Evolutionary conservation across 2,888 invertebrate species (phyloP), one percentile per base, ranked within the genome.

Genomic region (Ischnura elegans): DNA sequence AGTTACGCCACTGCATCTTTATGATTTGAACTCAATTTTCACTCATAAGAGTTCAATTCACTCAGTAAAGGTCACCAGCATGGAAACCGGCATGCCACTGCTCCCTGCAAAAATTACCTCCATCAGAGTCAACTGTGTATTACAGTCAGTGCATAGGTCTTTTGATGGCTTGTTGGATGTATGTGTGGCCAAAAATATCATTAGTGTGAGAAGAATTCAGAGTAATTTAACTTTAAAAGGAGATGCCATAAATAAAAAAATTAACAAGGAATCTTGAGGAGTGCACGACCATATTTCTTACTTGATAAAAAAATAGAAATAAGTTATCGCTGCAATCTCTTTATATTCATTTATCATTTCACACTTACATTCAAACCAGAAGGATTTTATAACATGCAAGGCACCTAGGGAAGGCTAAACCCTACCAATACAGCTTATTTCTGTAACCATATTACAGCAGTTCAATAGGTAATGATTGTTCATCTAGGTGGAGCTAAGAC

Each of bases 341-440:
- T 90, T 90, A 90, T 90, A 90, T 90, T 90, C 90, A 90, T 90
- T 61, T 90, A 61, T 90, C 90, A 90, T 61, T 90, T 90, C 93
- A 93, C 93, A 93, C 86, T 93, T 93, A 93, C 93, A 93, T 93
- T 93, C 93, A 93, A 93, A 93, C 93, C 93, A 86, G 93, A 93
- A 93, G 93, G 93, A 93, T 93, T 93, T 93, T 61, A 85, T 93
- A 87, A 93, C 93, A 93, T 93, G 93, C 93, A 93, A 93, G 93
- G 93, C 93, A 93, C 93, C 93, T 93, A 93, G 93, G 93, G 93
- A 93, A 93, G 93, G 93, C 93, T 93, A 93, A 66, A 90, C 43
- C 87, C 93, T 93, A 86, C 93, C 85, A 46, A 93, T 93, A 87
- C 93, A 93, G 85, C 93, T 93, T 86, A 90, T 90, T 55, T 90